Base-by-base conservation (phyloP, 2,888 invertebrate species). In the Pollenia griseotomentosa region DNA sequence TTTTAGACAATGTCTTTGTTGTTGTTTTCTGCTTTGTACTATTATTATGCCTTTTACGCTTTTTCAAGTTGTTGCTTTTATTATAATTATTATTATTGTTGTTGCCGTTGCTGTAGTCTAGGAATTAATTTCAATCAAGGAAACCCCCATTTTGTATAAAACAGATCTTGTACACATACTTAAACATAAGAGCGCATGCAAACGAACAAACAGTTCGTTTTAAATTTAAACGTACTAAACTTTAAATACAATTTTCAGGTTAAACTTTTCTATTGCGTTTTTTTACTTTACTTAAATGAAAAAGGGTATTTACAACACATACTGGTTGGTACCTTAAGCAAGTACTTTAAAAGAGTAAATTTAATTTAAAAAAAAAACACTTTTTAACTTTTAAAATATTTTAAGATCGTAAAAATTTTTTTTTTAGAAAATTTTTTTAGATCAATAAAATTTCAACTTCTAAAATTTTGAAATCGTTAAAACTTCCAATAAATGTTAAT, bases 61-160 rank as follows among this genome's bases (percentile, higher is more conserved):
- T 48, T 82, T 55, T 44, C 42, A 57, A 74, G 85, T 63, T 78
- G 57, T 46, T 33, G 63, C 48, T 46, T 48, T 71, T 66, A 42
- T 23, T 59, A 6, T 66, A 7, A 19, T 19, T 42, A 44, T 66
- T n/a, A 12, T 46, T 70, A 23, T 33, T 53, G 73, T 59, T 73
- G 68, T 14, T 40, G 61, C 23, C 16, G 55, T 59, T 85, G 77
- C 66, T 81, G 81, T 46, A 78, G 84, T 78, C 85, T 82, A 82
- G 81, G 81, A 81, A 84, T 85, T 84, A 84, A 83, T 85, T 82
- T 82, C 74, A 77, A 87, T 81, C 84, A 81, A 87, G 83, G 80
- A 87, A 84, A 83, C 82, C 73, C 88, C 85, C 82, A 86, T 74
- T 82, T 68, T 57, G 55, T 78, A 46, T 33, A 16, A 61, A 14